A percentile compares a stretch with the other conserved stretches of the same genome.
Conservation (phyloP, 2,113 vertebrate species). For the mouse (Mus musculus) region GRCm39 chr15:10022501-10023000, state of each 20-base stretch:
- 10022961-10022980: neutral
- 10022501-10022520: neutral
- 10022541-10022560: neutral
- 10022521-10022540: neutral
- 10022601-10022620: neutral
- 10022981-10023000: neutral
- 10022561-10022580: neutral
- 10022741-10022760: neutral
- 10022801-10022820: neutral
- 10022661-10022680: neutral
- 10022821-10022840: neutral
- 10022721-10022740: neutral
- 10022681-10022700: neutral
- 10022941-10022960: neutral
- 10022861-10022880: neutral
- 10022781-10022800: neutral
- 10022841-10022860: neutral
- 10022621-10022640: neutral
- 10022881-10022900: neutral
- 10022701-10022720: neutral
- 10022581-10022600: neutral
- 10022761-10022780: neutral
- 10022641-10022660: conserved; percentile 6
- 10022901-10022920: neutral
- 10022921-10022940: neutral